Evolutionary conservation across 1,140 invertebrate genomes (phyloP).

Genomic region (Drosophila ananassae): DNA sequence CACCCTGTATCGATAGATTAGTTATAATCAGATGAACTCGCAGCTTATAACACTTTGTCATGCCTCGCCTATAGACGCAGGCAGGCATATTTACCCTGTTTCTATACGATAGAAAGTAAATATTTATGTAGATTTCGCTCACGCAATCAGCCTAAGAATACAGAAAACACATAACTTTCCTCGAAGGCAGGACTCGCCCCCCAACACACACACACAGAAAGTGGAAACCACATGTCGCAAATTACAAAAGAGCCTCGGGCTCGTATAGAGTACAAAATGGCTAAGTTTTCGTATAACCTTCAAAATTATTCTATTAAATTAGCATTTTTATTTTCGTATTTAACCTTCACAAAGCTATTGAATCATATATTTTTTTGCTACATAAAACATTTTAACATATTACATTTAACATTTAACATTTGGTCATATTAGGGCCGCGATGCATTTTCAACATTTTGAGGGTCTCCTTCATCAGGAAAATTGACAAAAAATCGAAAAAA

Average conservation of each 20-base stretch:
- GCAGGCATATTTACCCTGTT: slow-evolving; percentile 14
- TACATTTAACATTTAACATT: no score
- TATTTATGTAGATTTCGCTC: slow-evolving; percentile 58
- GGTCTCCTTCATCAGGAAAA: no score
- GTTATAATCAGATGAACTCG: slow-evolving; percentile 23
- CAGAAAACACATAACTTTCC: slow-evolving; percentile 37
- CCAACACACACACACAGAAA: background rate
- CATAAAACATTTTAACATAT: no score
- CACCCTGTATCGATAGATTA: slow-evolving; percentile 28
- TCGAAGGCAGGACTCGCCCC: slow-evolving; percentile 19
- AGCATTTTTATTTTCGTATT: background rate
- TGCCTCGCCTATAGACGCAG: slow-evolving; percentile 14
- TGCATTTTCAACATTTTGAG: no score
- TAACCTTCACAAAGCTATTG: no score
- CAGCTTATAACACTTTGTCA: slow-evolving; percentile 15
- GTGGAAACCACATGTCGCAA: slow-evolving; percentile 19
- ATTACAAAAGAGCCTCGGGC: slow-evolving; percentile 1
- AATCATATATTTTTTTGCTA: no score
- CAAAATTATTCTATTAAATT: background rate
- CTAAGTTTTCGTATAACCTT: background rate
- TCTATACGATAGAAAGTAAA: slow-evolving; percentile 45
- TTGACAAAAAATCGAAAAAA: no score
- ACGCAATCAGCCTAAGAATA: slow-evolving; percentile 50
- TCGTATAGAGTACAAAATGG: slow-evolving; percentile 1
- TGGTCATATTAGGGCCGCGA: no score